phyloP scores from a whole-genome alignment of 2,888 invertebrate species.

The Gymnosoma rotundatum region DNA sequence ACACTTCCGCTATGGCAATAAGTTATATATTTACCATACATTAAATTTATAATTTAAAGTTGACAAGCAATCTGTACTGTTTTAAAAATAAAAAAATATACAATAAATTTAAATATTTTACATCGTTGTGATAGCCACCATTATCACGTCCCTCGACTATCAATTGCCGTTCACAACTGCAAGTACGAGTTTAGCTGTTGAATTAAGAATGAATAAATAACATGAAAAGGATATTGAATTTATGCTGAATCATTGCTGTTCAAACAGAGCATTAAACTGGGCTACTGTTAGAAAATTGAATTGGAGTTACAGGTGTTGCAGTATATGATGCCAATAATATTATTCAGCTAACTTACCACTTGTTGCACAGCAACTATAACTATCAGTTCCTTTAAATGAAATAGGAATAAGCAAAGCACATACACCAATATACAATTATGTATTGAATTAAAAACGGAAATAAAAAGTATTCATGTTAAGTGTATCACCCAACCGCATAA shows the following conservation, averaged over 20 bases:
- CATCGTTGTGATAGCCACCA: neutral
- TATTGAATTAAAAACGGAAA: slow-evolving; percentile 57
- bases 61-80: neutral
- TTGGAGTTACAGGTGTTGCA: slow-evolving; percentile 62
- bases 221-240: slow-evolving; percentile 70
- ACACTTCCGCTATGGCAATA: slow-evolving; percentile 48
- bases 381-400: neutral
- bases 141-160: slow-evolving; percentile 19
- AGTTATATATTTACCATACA: slow-evolving; percentile 46
- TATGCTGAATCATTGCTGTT: slow-evolving; percentile 72
- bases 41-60: slow-evolving; percentile 50
- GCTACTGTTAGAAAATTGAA: slow-evolving; percentile 70
- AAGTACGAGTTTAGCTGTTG: slow-evolving; percentile 1
- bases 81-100: slow-evolving; percentile 19
- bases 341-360: neutral
- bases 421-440: slow-evolving; percentile 28
- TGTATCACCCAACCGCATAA: slow-evolving; percentile 21
- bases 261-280: slow-evolving; percentile 70
- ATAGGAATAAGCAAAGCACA: slow-evolving; percentile 25
- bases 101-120: slow-evolving; percentile 29
- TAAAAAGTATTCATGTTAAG: slow-evolving; percentile 56
- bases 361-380: neutral
- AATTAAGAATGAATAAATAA: slow-evolving; percentile 55
- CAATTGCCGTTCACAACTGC: slow-evolving; percentile 21
- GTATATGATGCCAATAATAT: slow-evolving; percentile 16